These are phyloP conservation scores for Sebastes oblongus DNA, from an alignment of 2,797 vertebrate species.

Conservation along the genomic window DNA sequence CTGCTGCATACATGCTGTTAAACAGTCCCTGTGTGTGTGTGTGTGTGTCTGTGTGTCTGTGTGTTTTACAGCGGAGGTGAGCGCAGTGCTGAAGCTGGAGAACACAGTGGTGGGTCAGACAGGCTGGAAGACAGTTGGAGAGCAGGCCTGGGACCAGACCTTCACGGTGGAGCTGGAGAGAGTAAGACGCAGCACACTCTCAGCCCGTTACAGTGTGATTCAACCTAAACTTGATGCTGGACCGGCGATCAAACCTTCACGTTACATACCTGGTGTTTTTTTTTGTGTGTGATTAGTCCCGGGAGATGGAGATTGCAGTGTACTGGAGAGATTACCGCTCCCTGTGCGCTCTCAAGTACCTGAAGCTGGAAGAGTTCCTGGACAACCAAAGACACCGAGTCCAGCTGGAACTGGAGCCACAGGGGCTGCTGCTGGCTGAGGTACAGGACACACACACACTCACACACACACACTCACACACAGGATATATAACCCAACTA, in stretches of 20 bases:
- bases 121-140: slow-evolving; percentile 85
- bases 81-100: slow-evolving; percentile 90
- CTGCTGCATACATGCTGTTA: neutral
- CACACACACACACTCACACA: neutral
- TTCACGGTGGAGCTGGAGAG: slow-evolving; percentile 90
- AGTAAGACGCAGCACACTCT: slow-evolving; percentile 71
- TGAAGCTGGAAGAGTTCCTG: slow-evolving; percentile 92
- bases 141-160: slow-evolving; percentile 87
- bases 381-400: slow-evolving; percentile 90
- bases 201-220: neutral
- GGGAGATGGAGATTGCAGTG: slow-evolving; percentile 88
- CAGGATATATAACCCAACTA: too few relatives aligned
- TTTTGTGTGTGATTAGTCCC: slow-evolving; percentile 50
- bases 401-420: slow-evolving; percentile 89
- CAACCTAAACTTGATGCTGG: neutral
- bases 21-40: neutral
- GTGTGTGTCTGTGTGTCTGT: slow-evolving; percentile 17
- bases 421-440: slow-evolving; percentile 87
- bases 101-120: slow-evolving; percentile 91
- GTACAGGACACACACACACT: slow-evolving; percentile 24
- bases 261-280: neutral
- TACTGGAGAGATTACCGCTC: slow-evolving; percentile 91
- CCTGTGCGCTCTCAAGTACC: slow-evolving; percentile 91
- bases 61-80: slow-evolving; percentile 84
- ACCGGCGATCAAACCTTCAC: neutral